Base-by-base conservation (phyloP, 2,797 vertebrate genomes). In the Myiotriccus ornatus region DNA sequence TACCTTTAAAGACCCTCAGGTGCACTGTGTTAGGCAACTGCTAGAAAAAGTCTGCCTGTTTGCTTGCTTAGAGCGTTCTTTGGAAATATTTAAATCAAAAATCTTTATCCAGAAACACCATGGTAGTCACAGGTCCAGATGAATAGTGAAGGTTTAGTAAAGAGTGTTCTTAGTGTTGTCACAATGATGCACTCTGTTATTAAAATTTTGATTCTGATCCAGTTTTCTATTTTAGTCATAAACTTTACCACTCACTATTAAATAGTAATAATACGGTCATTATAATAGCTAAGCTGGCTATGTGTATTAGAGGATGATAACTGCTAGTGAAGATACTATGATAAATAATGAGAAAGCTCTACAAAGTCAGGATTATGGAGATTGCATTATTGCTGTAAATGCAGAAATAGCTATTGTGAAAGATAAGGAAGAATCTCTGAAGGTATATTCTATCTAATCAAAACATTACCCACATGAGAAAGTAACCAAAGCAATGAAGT, bases 401-500 rank as follows among this genome's bases (percentile, higher is more conserved):
- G 60, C 56, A 88, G 75, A 96, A 91, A 63, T 76, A 92, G 63
- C 64, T 91, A 37, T 83, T 86, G 69, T 90, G 59, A 90, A 94
- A 90, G 87, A 90, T 96, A 92, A 93, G 70, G 56, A 95, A 81
- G 65, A 86, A 69, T 89, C 80, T 96, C 88, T 69, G 63, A 92
- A 81, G 75, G 47, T 91, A 49, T 87, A 84, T 49, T 79, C 68
- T 75, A 75, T 90, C 83, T 95, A 88, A 95, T 85, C 69, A 94
- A 95, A 96, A 93, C 83, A 89, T 92, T 89, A 91, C 78, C 79
- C 73, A 50, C 34, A 30, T 68, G 80, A 65, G 92, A 82, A 90
- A 53, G 49, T 79, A 91, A 81, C 70, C 87, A 71, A 89, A 93
- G 49, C 57, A 69, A 63, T 76, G 63, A 63, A 83, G 49, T 39